phyloP scores from a whole-genome alignment of 2,888 invertebrate species.

The Congeria kusceri region DNA sequence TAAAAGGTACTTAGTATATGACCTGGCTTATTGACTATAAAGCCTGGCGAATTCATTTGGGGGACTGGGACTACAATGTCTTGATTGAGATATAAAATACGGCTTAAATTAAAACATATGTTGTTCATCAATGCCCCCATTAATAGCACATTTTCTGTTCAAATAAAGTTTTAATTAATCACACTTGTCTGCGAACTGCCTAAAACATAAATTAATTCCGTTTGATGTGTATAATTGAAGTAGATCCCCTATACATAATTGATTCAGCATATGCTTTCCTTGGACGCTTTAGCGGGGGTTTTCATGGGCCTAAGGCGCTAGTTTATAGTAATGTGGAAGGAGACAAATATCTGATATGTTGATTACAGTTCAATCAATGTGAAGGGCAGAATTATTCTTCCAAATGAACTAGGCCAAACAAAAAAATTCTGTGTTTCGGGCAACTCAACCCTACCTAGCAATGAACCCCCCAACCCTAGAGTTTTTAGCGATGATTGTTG shows the following conservation, averaged over 20 bases:
- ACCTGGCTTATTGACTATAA: no score
- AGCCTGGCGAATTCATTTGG: no score
- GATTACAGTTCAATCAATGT: conserved; percentile 16
- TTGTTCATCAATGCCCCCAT: conserved; percentile 27
- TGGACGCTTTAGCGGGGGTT: not conserved
- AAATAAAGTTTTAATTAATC: conserved; percentile 50
- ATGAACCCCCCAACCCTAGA: no score
- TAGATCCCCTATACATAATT: conserved; percentile 53
- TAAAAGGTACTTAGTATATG: no score
- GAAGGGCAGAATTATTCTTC: not conserved
- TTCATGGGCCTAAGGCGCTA: conserved; percentile 1
- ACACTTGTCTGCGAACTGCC: conserved; percentile 45
- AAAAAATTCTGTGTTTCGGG: no score
- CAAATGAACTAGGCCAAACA: no score
- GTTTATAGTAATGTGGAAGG: not conserved
- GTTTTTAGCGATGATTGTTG: no score
- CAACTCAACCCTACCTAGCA: no score
- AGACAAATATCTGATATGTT: conserved; percentile 10
- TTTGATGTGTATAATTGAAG: conserved; percentile 53
- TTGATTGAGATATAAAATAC: conserved; percentile 29
- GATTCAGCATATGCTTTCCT: conserved; percentile 59
- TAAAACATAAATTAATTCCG: conserved; percentile 55
- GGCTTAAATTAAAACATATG: conserved; percentile 49
- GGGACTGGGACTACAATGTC: no score
- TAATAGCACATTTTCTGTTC: conserved; percentile 31